Evolutionary conservation across 2,888 invertebrate species (phyloP).

Genomic region (Iselma pallidipennis): DNA sequence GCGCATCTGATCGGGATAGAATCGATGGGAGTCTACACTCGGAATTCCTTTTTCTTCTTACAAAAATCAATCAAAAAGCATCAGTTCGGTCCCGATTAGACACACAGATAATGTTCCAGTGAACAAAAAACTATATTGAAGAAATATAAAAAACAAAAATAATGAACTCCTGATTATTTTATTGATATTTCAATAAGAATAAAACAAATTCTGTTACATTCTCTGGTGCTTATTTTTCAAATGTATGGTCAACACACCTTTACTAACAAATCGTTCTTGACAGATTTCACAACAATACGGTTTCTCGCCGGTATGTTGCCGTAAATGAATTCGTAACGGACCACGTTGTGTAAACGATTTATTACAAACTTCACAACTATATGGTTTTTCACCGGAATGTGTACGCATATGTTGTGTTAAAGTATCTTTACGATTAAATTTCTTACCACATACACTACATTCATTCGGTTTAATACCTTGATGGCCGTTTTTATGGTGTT

Average conservation of each 20-base stretch:
- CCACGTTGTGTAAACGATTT: slow-evolving; percentile 59
- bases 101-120: too few species aligned
- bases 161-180: too few species aligned
- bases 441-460: slow-evolving; percentile 48
- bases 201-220: background rate
- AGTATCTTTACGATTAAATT: slow-evolving; percentile 43
- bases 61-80: too few species aligned
- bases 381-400: slow-evolving; percentile 44
- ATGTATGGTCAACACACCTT: slow-evolving; percentile 41
- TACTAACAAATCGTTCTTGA: slow-evolving; percentile 42
- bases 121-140: too few species aligned
- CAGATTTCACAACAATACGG: slow-evolving; percentile 45
- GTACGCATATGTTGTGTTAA: slow-evolving; percentile 44
- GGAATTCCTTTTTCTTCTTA: too few species aligned
- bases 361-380: slow-evolving; percentile 47
- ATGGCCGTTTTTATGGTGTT: slow-evolving; percentile 44
- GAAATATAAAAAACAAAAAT: too few species aligned
- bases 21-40: too few species aligned
- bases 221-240: slow-evolving; percentile 39
- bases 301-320: slow-evolving; percentile 51
- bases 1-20: too few species aligned
- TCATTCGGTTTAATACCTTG: slow-evolving; percentile 56
- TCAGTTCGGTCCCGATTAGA: too few species aligned
- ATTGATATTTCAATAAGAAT: background rate
- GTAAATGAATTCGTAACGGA: slow-evolving; percentile 43